Conservation (phyloP, 2,888 invertebrate genomes). For the Drymonia ruficornis region DNA sequence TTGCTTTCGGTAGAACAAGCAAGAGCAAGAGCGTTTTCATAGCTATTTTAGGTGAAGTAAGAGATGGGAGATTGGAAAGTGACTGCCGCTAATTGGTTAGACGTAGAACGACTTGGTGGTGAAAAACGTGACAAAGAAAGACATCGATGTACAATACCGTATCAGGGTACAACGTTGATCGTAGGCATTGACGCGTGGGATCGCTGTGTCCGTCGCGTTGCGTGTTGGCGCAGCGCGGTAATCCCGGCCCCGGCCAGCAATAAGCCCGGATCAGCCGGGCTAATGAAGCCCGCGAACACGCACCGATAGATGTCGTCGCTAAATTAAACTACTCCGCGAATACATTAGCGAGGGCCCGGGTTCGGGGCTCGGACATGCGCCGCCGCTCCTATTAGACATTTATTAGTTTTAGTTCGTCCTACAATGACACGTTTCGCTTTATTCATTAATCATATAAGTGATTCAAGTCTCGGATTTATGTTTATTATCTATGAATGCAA, state of each 20-base stretch:
- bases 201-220: constrained; percentile 36
- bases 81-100: no score
- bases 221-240: constrained; percentile 8
- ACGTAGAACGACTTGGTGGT: no score
- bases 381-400: constrained; percentile 21
- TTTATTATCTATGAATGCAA: no score
- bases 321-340: constrained; percentile 67
- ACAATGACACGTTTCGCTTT: background rate
- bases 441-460: background rate
- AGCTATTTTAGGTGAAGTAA: no score
- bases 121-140: no score
- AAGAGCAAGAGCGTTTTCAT: no score
- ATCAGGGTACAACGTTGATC: background rate
- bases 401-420: constrained; percentile 22
- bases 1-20: background rate
- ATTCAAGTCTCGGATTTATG: no score
- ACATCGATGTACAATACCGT: no score
- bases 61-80: no score
- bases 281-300: constrained; percentile 57
- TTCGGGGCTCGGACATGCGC: constrained; percentile 20
- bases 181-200: constrained; percentile 27
- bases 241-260: constrained; percentile 33
- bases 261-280: constrained; percentile 37
- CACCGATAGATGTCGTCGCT: constrained; percentile 55
- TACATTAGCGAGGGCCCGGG: constrained; percentile 42